Evolutionary conservation across 2,888 invertebrate species (phyloP), one percentile per base, ranked within the genome.

Genomic region (Hirtodrosophila histrioides): DNA sequence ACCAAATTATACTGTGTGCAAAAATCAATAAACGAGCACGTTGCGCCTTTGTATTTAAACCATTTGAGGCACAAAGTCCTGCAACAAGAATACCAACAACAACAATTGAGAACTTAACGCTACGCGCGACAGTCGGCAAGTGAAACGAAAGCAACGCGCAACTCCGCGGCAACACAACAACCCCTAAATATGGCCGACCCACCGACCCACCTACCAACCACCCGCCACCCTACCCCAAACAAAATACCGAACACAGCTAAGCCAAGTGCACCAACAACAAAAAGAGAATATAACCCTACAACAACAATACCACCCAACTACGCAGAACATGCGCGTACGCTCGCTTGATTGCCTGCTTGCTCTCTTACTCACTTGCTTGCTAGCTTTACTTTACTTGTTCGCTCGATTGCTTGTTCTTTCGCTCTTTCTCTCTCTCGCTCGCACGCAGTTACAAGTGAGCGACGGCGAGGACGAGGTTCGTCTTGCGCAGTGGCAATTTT

Each of bases 91-190:
- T 2, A 17, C 17, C 31, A 37, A 53, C 44, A 73, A 61, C 35
- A 63, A 63, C 37, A 63, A 57, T 41, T 40, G 56, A 46, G 49
- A 63, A 70, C 74, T 76, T 64, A 56, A 66, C 63, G 63, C 63
- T 62, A 63, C 56, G 56, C 44, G 58, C 39, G 61, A 23, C 57
- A 17, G 49, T 67, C 61, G 67, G 82, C 79, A 69, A 86, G 75
- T 83, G 78, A 78, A 69, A 72, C 58, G 27, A 44, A 56, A 29
- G 54, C 46, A 81, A 64, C 51, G 88, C 88, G 88, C 88, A 88
- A 89, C 86, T 86, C 86, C 83, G 76, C 74, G 77, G 88, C 84
- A 84, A 82, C 86, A 82, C 17, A 31, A 66, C 82, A 72, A 82
- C 82, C 82, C 82, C 54, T 83, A 82, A 79, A 51, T 50, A 39